These are phyloP conservation scores for Python bivittatus DNA, from an alignment of 2,113 vertebrate genomes.

Conservation along the genomic window DNA sequence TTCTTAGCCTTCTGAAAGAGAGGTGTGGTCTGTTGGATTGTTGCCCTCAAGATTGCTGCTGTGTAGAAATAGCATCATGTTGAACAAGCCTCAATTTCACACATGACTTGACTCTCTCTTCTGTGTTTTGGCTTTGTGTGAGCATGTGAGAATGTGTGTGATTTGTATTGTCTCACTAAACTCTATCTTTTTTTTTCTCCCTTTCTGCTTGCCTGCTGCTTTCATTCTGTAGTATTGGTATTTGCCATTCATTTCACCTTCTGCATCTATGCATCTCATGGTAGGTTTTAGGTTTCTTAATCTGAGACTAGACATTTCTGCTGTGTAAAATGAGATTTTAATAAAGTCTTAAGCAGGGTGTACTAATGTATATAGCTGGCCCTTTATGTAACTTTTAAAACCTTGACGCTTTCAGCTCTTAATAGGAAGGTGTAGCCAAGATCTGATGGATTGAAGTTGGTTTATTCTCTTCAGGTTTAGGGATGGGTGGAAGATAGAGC, in stretches of 20 bases:
- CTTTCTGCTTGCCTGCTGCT: slow-evolving; percentile 69
- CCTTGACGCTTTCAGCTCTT: background rate
- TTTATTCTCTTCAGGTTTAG: background rate
- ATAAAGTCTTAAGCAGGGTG: slow-evolving; percentile 25
- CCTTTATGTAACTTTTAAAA: background rate
- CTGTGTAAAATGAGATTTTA: slow-evolving; percentile 51
- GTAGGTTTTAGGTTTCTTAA: slow-evolving; percentile 72
- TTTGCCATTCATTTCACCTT: slow-evolving; percentile 79
- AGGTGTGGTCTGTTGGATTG: background rate
- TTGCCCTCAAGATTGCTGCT: background rate
- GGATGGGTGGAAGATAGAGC: background rate
- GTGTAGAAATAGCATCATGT: slow-evolving; percentile 17
- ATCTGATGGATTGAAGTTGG: background rate
- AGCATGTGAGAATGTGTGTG: slow-evolving; percentile 11
- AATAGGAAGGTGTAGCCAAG: background rate
- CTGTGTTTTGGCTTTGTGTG: slow-evolving; percentile 40
- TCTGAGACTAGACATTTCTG: slow-evolving; percentile 58
- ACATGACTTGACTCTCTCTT: slow-evolving; percentile 4
- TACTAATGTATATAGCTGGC: background rate
- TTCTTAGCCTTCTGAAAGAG: background rate
- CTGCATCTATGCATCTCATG: slow-evolving; percentile 78
- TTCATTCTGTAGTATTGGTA: slow-evolving; percentile 78
- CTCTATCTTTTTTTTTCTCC: slow-evolving; percentile 69
- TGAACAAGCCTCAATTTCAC: background rate
- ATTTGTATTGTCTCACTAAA: slow-evolving; percentile 63